These are phyloP conservation scores for Takifugu ocellatus DNA, from an alignment of 2,797 vertebrate genomes.

Conservation along the genomic window DNA sequence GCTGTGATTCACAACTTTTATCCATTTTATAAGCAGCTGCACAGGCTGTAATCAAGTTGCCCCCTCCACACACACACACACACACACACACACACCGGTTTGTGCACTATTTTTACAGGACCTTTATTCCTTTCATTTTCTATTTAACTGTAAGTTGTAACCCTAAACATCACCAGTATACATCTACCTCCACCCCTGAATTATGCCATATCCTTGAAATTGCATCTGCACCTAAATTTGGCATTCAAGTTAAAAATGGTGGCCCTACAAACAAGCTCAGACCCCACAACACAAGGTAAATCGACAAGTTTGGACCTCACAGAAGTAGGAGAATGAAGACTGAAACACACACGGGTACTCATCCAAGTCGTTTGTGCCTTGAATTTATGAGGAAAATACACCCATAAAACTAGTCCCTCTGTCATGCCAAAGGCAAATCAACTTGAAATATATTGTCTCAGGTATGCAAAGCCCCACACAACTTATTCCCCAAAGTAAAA, in stretches of 20 bases:
- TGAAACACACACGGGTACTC: neutral
- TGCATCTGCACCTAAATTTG: no score
- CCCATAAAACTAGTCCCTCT: slow-evolving; percentile 21
- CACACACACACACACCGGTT: slow-evolving; percentile 10
- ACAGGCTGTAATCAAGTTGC: slow-evolving; percentile 28
- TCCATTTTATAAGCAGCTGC: slow-evolving; percentile 49
- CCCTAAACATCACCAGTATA: no score
- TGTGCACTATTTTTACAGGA: neutral
- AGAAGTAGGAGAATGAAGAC: neutral
- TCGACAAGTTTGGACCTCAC: no score
- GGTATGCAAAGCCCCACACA: neutral
- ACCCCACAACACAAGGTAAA: no score
- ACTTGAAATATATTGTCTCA: slow-evolving; percentile 4
- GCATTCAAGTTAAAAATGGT: no score
- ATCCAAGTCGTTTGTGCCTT: slow-evolving; percentile 1
- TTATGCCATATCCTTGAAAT: no score
- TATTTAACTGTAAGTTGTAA: no score
- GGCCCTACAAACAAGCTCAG: no score
- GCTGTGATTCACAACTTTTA: slow-evolving; percentile 34
- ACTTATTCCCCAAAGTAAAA: slow-evolving; percentile 6
- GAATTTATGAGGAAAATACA: slow-evolving; percentile 26
- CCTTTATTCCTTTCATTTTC: no score
- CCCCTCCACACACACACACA: slow-evolving; percentile 10
- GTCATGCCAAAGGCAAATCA: slow-evolving; percentile 12
- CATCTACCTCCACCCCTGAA: no score